Percentiles rank a stretch among this genome's conserved stretches.
Evolutionary conservation across 2,113 vertebrate genomes (phyloP).

Genomic region (Scomber colias): DNA sequence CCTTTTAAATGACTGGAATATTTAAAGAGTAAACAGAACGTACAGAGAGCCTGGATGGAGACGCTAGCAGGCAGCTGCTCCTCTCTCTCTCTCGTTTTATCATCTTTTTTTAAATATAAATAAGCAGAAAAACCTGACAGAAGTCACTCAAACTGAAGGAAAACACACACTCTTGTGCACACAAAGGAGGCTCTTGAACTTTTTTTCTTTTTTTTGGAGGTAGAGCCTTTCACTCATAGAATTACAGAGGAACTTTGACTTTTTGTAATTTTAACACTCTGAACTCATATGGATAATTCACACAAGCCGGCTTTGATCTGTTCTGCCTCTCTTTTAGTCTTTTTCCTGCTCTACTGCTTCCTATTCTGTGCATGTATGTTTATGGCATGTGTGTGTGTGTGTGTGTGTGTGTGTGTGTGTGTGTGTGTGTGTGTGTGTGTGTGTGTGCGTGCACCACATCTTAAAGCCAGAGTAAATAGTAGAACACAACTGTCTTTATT

Average conservation of each 20-base stretch:
- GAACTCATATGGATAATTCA: slow-evolving; percentile 63
- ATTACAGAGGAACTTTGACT: slow-evolving; percentile 62
- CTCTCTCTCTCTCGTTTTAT: slow-evolving; percentile 52
- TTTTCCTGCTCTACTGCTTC: slow-evolving; percentile 31
- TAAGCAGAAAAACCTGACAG: slow-evolving; percentile 73
- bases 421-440: slow-evolving; percentile 22
- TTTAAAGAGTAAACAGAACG: slow-evolving; percentile 69
- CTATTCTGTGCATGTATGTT: slow-evolving; percentile 20
- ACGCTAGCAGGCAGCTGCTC: slow-evolving; percentile 73
- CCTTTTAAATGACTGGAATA: slow-evolving; percentile 74
- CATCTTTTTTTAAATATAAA: slow-evolving; percentile 58
- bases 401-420: slow-evolving; percentile 23
- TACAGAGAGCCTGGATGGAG: slow-evolving; percentile 68
- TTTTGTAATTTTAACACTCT: slow-evolving; percentile 55
- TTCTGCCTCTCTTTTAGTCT: slow-evolving; percentile 36
- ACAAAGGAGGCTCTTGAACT: slow-evolving; percentile 73
- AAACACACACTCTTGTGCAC: slow-evolving; percentile 38
- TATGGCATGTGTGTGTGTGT: slow-evolving; percentile 20
- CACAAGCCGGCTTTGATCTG: slow-evolving; percentile 54
- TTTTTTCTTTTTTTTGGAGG: slow-evolving; percentile 37
- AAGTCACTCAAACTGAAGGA: slow-evolving; percentile 62
- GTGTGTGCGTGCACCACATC: slow-evolving; percentile 19
- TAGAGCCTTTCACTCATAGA: slow-evolving; percentile 37
- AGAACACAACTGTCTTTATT: slow-evolving; percentile 88
- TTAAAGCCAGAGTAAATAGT: slow-evolving; percentile 71